Percentiles rank a stretch among this genome's conserved stretches.
phyloP scores from a whole-genome alignment of 53 echinoderm and acorn worm genomes.

The Holothuria scabra region DNA sequence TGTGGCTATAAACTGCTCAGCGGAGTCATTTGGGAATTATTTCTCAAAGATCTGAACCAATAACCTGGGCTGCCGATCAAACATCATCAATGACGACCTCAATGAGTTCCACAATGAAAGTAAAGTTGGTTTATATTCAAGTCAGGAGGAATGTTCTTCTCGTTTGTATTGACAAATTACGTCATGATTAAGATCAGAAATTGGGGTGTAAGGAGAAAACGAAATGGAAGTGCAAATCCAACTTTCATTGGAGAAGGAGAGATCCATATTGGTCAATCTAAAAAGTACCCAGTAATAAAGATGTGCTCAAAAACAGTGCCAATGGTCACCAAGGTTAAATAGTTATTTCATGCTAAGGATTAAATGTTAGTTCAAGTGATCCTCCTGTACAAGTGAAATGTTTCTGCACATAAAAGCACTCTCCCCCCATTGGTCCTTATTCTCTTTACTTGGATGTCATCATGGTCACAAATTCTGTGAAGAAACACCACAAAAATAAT shows the following conservation, averaged over 20 bases:
- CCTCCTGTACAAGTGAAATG: conserved; percentile 41
- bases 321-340: conserved; percentile 11
- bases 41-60: not conserved
- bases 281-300: not conserved
- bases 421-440: not conserved
- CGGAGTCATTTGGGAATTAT: not conserved
- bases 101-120: no score
- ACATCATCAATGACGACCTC: not conserved
- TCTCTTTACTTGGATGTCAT: conserved; percentile 73
- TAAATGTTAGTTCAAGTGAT: conserved; percentile 41
- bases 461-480: conserved; percentile 80
- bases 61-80: not conserved
- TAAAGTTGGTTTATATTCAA: no score
- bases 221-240: conserved; percentile 23
- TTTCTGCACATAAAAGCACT: conserved; percentile 30
- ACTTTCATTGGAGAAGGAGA: not conserved
- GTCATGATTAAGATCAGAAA: conserved; percentile 20
- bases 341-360: conserved; percentile 30
- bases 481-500: conserved; percentile 42
- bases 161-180: conserved; percentile 25
- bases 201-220: conserved; percentile 10
- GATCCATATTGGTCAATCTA: conserved; percentile 16
- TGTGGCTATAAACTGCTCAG: no score
- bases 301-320: not conserved
- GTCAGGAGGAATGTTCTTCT: no score